Percentiles rank a stretch among this genome's conserved stretches.
Evolutionary conservation across 2,797 vertebrate species (phyloP).

Genomic region (Lacerta bilineata): DNA sequence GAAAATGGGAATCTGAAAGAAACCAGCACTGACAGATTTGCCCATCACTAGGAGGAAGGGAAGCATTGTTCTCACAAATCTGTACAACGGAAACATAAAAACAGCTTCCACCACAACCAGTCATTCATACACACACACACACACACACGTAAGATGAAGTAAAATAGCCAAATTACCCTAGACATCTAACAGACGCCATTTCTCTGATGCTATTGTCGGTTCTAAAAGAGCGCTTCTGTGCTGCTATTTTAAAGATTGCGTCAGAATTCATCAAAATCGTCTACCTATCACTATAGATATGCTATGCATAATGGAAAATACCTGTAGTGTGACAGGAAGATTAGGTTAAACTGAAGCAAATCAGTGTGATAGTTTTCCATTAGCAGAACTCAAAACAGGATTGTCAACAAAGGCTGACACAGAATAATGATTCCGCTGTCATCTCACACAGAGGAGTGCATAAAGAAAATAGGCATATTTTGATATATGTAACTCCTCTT

Average conservation of each 20-base stretch:
- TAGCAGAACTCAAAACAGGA: constrained; percentile 69
- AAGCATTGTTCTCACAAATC: neutral
- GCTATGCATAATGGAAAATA: constrained; percentile 69
- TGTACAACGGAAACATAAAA: constrained; percentile 9
- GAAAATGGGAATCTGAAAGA: too few relatives aligned
- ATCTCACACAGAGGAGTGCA: constrained; percentile 34
- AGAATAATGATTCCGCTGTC: constrained; percentile 60
- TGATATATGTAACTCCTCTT: constrained; percentile 52
- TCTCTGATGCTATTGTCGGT: constrained; percentile 50
- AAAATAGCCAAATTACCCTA: constrained; percentile 62
- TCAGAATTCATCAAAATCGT: constrained; percentile 72
- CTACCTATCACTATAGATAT: constrained; percentile 72
- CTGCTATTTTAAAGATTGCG: constrained; percentile 69
- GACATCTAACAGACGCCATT: constrained; percentile 66
- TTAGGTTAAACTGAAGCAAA: constrained; percentile 77
- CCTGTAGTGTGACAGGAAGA: constrained; percentile 70
- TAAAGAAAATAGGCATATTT: constrained; percentile 59
- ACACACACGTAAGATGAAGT: constrained; percentile 26
- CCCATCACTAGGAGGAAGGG: neutral
- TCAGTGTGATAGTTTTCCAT: constrained; percentile 72
- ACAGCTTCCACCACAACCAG: constrained; percentile 32
- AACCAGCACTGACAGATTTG: neutral
- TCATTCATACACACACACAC: constrained; percentile 9
- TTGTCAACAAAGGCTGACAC: constrained; percentile 62
- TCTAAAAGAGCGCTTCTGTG: constrained; percentile 55